A percentile compares a stretch with the other conserved stretches of the same genome.
Conservation (phyloP, 2,113 vertebrate genomes). For the Pelecanoides urinatrix region DNA sequence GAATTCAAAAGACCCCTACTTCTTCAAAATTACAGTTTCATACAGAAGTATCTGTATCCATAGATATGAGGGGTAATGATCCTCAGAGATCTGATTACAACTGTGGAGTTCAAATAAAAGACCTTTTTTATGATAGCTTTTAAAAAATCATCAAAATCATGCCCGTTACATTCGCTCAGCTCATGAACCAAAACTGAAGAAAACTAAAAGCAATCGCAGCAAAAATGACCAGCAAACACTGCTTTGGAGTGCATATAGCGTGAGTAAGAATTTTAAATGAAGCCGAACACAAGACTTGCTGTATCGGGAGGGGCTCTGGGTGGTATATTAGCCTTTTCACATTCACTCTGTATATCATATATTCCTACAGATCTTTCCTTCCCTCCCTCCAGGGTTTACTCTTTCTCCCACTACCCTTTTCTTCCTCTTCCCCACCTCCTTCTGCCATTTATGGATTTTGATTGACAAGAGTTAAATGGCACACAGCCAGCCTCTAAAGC, state of each 20-base stretch:
- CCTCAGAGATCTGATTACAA: background rate
- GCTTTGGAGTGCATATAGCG: background rate
- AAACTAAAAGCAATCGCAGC: background rate
- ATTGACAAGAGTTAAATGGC: conserved; percentile 11
- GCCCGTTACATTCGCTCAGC: rapidly evolving
- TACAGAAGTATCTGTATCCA: background rate
- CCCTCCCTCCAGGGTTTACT: background rate
- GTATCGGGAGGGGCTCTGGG: background rate
- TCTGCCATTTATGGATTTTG: conserved; percentile 40
- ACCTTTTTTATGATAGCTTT: background rate
- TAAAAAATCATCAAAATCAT: background rate
- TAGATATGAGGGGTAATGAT: background rate
- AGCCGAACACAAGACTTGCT: background rate
- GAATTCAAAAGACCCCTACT: background rate
- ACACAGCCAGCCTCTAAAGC: background rate
- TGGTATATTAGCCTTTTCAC: background rate
- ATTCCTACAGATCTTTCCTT: conserved; percentile 23
- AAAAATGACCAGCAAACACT: background rate
- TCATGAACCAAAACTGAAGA: background rate
- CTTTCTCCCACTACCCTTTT: background rate
- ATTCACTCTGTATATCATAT: background rate
- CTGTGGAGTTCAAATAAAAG: background rate
- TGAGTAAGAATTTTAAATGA: background rate
- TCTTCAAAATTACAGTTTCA: background rate
- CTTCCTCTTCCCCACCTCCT: background rate